Evolutionary conservation across 2,888 invertebrate genomes (phyloP).

Genomic region (Thyatira batis): DNA sequence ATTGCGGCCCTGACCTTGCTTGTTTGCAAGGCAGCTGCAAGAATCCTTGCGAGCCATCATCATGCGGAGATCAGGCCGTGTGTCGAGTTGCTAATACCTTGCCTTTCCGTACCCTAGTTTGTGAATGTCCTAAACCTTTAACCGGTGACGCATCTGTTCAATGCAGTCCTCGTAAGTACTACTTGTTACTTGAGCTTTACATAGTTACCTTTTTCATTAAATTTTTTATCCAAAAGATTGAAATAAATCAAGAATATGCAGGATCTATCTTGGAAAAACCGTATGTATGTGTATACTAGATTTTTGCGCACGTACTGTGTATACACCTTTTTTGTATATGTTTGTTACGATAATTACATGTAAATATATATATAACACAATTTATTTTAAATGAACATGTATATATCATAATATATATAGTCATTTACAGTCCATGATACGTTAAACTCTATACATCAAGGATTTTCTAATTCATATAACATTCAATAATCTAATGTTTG

Average conservation of each 20-base stretch:
- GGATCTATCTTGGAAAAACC: background rate
- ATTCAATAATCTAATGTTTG: background rate
- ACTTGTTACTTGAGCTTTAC: background rate
- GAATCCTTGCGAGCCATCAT: slow-evolving; percentile 90
- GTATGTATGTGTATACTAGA: background rate
- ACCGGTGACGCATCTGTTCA: slow-evolving; percentile 93
- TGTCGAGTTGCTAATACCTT: slow-evolving; percentile 93
- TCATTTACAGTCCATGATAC: background rate
- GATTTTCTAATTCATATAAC: no score
- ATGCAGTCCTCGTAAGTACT: slow-evolving; percentile 89
- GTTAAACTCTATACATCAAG: background rate
- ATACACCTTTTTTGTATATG: background rate
- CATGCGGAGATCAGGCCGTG: slow-evolving; percentile 90
- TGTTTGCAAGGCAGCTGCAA: slow-evolving; percentile 91
- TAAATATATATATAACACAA: background rate
- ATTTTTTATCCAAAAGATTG: background rate
- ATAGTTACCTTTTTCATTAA: background rate
- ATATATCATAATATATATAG: no score
- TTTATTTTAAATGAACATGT: background rate
- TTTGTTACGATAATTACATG: background rate
- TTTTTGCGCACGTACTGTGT: background rate
- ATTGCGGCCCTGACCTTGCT: slow-evolving; percentile 92
- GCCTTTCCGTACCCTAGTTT: slow-evolving; percentile 93
- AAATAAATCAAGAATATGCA: background rate
- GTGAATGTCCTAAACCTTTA: slow-evolving; percentile 91